Percentiles rank a stretch among this genome's conserved stretches.
Evolutionary conservation across 64 coral and sea anemone genomes (phyloP).

Genomic region (Trachythela sp.): DNA sequence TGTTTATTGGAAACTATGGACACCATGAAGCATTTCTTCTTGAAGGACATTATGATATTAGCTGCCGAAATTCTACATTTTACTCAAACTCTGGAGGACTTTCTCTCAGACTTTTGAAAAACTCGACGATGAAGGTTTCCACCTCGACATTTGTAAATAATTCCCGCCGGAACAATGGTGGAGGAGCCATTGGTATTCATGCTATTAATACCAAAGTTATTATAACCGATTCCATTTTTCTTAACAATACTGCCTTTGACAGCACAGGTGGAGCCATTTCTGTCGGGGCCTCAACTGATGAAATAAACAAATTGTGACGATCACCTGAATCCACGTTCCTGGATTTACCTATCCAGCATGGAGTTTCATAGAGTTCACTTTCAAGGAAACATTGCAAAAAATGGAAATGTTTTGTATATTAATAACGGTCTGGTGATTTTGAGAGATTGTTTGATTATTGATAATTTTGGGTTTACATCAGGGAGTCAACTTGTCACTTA

Average conservation of each 20-base stretch:
- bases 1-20: too few species aligned
- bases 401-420: slow-evolving; percentile 26
- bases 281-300: background rate
- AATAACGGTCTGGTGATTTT: slow-evolving; percentile 25
- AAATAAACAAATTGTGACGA: background rate
- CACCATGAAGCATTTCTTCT: too few species aligned
- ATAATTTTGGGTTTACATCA: slow-evolving; percentile 54
- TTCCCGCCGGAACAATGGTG: too few species aligned
- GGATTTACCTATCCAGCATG: too few species aligned
- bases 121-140: background rate
- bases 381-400: slow-evolving; percentile 29
- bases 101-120: too few species aligned
- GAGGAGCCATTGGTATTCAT: background rate
- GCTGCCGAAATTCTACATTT: too few species aligned
- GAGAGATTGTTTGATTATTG: slow-evolving; percentile 39
- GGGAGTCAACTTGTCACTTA: slow-evolving; percentile 17
- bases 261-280: background rate
- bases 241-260: background rate
- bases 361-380: too few species aligned
- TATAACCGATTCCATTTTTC: background rate
- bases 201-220: background rate
- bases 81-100: too few species aligned
- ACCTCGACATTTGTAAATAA: background rate
- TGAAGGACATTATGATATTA: too few species aligned
- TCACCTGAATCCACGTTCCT: too few species aligned